Percentiles rank a stretch among this genome's conserved stretches.
Evolutionary conservation across 2,797 vertebrate species (phyloP).

Genomic region (Sebastes jordani): DNA sequence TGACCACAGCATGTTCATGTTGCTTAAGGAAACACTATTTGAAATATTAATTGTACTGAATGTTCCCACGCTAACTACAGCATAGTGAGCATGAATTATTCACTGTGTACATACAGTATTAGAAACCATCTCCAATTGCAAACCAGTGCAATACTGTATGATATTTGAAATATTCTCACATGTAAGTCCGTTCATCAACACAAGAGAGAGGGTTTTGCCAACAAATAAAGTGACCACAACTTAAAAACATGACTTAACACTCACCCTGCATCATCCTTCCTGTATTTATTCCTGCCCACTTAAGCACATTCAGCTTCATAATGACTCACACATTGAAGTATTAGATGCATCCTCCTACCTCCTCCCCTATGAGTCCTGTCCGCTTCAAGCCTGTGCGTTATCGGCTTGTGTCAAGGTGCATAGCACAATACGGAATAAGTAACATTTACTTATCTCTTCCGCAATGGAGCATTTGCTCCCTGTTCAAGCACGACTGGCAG

Average conservation of each 20-base stretch:
- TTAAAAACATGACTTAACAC: not conserved
- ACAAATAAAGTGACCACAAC: slow-evolving; percentile 6
- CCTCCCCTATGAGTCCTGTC: not conserved
- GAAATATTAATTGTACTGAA: not conserved
- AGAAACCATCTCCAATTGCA: not conserved
- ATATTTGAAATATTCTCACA: not conserved
- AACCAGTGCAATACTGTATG: not conserved
- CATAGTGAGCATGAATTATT: not conserved
- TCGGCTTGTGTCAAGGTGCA: slow-evolving; percentile 27
- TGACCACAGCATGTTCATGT: not conserved
- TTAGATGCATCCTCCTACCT: slow-evolving; percentile 13
- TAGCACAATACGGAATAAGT: slow-evolving; percentile 11
- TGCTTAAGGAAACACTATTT: not conserved
- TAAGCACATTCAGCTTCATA: not conserved
- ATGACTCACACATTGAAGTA: slow-evolving; percentile 19
- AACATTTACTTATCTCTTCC: slow-evolving; percentile 43
- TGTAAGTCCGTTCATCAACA: slow-evolving; percentile 19
- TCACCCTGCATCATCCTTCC: not conserved
- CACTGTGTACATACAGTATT: not conserved
- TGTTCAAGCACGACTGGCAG: slow-evolving; percentile 43
- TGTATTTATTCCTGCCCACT: not conserved
- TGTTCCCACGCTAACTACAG: not conserved
- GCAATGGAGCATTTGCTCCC: slow-evolving; percentile 35
- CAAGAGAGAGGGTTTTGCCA: slow-evolving; percentile 17
- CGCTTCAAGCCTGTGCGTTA: not conserved